These are phyloP conservation scores for Hypanus sabinus DNA, from an alignment of 2,113 vertebrate genomes.

Conservation along the genomic window DNA sequence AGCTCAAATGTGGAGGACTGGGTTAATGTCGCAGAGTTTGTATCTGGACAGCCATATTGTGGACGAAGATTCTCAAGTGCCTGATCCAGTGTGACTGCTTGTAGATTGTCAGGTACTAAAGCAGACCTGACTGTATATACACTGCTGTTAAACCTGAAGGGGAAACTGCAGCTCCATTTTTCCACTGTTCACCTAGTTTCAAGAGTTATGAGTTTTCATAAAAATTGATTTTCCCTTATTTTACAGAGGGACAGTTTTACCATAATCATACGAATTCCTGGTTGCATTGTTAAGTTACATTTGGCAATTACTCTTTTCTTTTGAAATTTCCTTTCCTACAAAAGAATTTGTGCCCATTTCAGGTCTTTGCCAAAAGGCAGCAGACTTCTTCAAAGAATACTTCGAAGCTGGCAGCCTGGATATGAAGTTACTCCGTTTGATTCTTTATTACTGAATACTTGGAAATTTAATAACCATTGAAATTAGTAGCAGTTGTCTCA, in stretches of 20 bases:
- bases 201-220: conserved; percentile 7
- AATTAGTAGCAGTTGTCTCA: background rate
- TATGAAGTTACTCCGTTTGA: background rate
- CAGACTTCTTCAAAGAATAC: background rate
- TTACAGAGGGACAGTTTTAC: background rate
- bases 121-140: background rate
- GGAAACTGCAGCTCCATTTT: conserved; percentile 25
- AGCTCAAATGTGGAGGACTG: conserved; percentile 75
- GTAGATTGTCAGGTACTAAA: conserved; percentile 1
- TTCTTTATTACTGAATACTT: background rate
- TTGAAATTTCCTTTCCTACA: background rate
- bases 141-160: background rate
- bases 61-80: conserved; percentile 58
- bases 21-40: conserved; percentile 93
- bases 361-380: background rate
- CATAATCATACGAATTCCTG: background rate
- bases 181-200: conserved; percentile 16
- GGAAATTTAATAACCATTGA: background rate
- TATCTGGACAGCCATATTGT: conserved; percentile 94
- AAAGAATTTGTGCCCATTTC: background rate
- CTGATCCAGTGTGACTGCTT: conserved; percentile 15
- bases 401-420: background rate
- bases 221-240: background rate
- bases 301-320: background rate
- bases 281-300: too few species aligned